Percentiles rank a stretch among this genome's conserved stretches.
These are phyloP conservation scores for Drosophila willistoni DNA, from an alignment of 1,140 invertebrate species.

Conservation along the genomic window DNA sequence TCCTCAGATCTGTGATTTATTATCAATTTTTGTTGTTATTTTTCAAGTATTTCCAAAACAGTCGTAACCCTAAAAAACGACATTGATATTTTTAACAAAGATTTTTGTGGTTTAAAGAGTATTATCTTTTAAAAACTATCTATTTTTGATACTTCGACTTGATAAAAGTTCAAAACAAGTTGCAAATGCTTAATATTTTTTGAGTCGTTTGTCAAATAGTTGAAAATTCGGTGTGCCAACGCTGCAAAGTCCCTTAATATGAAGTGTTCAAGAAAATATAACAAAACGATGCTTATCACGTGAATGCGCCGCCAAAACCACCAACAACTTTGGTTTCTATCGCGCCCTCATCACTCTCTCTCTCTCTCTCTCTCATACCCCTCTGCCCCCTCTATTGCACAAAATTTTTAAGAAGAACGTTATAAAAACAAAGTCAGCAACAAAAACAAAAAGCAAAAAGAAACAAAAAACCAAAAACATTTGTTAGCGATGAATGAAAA, in stretches of 20 bases:
- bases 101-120: too few species aligned
- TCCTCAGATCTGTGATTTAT: too few species aligned
- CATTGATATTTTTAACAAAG: too few species aligned
- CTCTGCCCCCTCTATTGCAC: not conserved
- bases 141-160: too few species aligned
- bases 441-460: conserved; percentile 54
- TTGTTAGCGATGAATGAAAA: conserved; percentile 65
- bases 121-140: too few species aligned
- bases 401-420: conserved; percentile 60
- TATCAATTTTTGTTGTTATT: too few species aligned
- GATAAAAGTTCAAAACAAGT: too few species aligned
- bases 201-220: not conserved
- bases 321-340: conserved; percentile 22
- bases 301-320: conserved; percentile 61
- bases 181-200: too few species aligned
- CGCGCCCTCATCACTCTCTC: not conserved
- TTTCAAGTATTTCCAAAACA: too few species aligned
- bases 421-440: conserved; percentile 78
- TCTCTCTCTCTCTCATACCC: not conserved
- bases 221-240: not conserved
- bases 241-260: conserved; percentile 54
- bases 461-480: conserved; percentile 25
- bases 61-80: too few species aligned
- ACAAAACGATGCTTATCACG: conserved; percentile 59
- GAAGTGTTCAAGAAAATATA: conserved; percentile 27